Evolutionary conservation across 2,888 invertebrate species (phyloP).

Genomic region (Nemotelus pantherinus): DNA sequence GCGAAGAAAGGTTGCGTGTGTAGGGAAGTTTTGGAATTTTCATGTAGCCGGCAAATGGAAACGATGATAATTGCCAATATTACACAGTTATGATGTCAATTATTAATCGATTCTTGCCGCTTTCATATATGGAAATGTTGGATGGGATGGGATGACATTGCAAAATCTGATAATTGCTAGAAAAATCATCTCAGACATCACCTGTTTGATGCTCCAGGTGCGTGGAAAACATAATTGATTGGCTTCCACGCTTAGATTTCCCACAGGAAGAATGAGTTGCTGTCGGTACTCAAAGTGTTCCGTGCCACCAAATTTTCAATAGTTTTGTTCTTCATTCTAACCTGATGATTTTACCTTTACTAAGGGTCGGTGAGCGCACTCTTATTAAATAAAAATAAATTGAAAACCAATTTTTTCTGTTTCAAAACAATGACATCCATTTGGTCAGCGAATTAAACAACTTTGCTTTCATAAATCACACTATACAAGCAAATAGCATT

Average conservation of each 20-base stretch:
- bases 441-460: neutral
- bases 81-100: conserved; percentile 37
- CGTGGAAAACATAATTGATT: no score
- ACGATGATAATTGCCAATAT: conserved; percentile 37
- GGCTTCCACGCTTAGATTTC: no score
- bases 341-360: no score
- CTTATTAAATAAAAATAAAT: no score
- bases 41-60: conserved; percentile 2
- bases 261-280: no score
- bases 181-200: no score
- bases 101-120: conserved; percentile 14
- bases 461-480: neutral
- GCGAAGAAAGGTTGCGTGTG: conserved; percentile 8
- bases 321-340: no score
- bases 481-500: neutral
- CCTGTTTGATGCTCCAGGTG: no score
- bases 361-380: no score
- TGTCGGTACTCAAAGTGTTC: no score
- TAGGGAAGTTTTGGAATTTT: conserved; percentile 32
- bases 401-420: no score
- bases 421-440: conserved; percentile 2
- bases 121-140: neutral
- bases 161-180: neutral
- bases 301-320: no score
- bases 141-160: neutral